Percentiles rank a stretch among this genome's conserved stretches.
Conservation (phyloP, 2,888 invertebrate species). For the Aleiodes alternator region DNA sequence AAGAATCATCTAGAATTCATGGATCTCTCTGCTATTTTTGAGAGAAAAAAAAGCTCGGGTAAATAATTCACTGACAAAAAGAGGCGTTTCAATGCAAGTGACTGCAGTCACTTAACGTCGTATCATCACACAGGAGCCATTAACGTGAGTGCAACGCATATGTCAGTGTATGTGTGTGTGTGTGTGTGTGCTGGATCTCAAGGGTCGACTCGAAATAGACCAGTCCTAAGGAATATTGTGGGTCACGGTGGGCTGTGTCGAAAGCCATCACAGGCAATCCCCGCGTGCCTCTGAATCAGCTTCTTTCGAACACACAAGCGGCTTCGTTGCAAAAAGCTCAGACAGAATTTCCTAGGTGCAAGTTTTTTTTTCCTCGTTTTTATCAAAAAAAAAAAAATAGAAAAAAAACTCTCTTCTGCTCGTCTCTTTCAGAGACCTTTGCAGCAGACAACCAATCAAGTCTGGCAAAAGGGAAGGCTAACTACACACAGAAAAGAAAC, state of each 20-base stretch:
- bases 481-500: background rate
- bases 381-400: no score
- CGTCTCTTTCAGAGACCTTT: slow-evolving; percentile 29
- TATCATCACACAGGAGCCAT: slow-evolving; percentile 9
- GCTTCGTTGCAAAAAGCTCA: slow-evolving; percentile 38
- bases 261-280: slow-evolving; percentile 18
- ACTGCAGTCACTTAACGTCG: slow-evolving; percentile 16
- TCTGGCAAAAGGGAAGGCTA: slow-evolving; percentile 30
- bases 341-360: slow-evolving; percentile 46
- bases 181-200: no score
- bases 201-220: slow-evolving; percentile 63
- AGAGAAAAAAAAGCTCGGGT: slow-evolving; percentile 10
- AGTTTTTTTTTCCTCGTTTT: slow-evolving; percentile 27
- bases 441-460: slow-evolving; percentile 36
- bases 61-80: slow-evolving; percentile 54
- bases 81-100: slow-evolving; percentile 16
- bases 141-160: slow-evolving; percentile 2
- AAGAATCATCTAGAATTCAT: slow-evolving; percentile 12
- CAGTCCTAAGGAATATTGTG: slow-evolving; percentile 63
- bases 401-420: slow-evolving; percentile 15
- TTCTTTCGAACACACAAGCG: slow-evolving; percentile 13
- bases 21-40: slow-evolving; percentile 26
- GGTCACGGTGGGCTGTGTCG: slow-evolving; percentile 62
- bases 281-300: slow-evolving; percentile 41
- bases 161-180: no score